Evolutionary conservation across 1,140 invertebrate species (phyloP).

Genomic region (Pachypeltis micranthus): DNA sequence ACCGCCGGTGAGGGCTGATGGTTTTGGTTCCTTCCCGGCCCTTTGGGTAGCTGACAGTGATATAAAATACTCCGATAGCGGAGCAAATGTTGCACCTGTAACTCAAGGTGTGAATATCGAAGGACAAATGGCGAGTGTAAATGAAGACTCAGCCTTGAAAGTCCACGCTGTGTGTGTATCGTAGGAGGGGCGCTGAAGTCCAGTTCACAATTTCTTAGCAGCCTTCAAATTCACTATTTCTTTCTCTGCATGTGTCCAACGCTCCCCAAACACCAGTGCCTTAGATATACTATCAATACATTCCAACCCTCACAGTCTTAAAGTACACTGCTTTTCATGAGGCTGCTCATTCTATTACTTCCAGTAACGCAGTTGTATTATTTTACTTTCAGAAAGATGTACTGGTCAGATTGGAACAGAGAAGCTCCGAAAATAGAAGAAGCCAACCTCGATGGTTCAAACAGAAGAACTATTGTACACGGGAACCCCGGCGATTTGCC

Average conservation of each 20-base stretch:
- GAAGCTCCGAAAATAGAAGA: slow-evolving; percentile 80
- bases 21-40: too few relatives aligned
- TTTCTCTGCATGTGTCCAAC: not conserved
- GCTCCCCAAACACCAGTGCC: not conserved
- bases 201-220: not conserved
- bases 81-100: too few relatives aligned
- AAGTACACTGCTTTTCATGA: too few relatives aligned
- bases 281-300: too few relatives aligned
- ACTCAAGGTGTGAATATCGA: not conserved
- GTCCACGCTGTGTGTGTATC: not conserved
- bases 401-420: slow-evolving; percentile 97
- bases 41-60: not conserved
- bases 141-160: too few relatives aligned
- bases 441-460: slow-evolving; percentile 84
- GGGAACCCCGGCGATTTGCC: slow-evolving; percentile 50
- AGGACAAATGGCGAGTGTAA: not conserved
- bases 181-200: not conserved
- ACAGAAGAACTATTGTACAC: slow-evolving; percentile 55
- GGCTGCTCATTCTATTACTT: too few relatives aligned
- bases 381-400: slow-evolving; percentile 76
- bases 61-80: too few relatives aligned
- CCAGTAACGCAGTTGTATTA: too few relatives aligned
- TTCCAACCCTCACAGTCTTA: too few relatives aligned
- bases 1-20: slow-evolving; percentile 69
- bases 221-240: not conserved